These are phyloP conservation scores for Bombus fervidus DNA, from an alignment of 1,140 invertebrate species.

Conservation along the genomic window DNA sequence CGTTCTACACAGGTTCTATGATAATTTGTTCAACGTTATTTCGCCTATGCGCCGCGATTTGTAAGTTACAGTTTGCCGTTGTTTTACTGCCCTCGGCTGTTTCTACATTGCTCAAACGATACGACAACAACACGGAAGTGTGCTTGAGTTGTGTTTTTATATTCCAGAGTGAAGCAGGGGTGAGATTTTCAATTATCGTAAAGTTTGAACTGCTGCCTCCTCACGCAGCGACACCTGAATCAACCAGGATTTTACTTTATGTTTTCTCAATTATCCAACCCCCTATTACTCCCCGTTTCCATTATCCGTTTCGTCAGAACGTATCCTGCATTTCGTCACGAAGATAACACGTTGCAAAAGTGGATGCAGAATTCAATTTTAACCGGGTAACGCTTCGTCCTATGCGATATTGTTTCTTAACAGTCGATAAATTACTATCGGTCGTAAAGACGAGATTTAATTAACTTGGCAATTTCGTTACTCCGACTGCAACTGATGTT, in stretches of 20 bases:
- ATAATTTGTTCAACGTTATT: background rate
- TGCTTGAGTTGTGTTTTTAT: background rate
- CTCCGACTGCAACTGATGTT: too few relatives aligned
- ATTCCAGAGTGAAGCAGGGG: background rate
- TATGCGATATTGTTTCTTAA: background rate
- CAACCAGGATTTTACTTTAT: background rate
- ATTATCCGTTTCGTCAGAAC: background rate
- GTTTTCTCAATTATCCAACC: background rate
- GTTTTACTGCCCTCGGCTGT: background rate
- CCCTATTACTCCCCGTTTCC: background rate
- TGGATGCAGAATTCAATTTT: background rate
- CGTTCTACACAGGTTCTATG: background rate
- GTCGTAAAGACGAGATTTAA: background rate
- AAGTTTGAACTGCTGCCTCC: background rate
- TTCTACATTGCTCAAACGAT: background rate
- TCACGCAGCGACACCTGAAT: background rate
- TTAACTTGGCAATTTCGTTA: too few relatives aligned
- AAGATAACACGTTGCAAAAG: background rate
- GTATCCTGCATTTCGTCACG: background rate
- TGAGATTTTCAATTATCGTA: slow-evolving; percentile 11
- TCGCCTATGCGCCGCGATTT: too few relatives aligned
- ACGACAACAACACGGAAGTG: too few relatives aligned
- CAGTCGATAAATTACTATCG: background rate
- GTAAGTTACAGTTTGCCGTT: background rate
- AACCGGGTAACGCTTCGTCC: background rate